These are phyloP conservation scores for Belgica antarctica DNA, from an alignment of 2,888 invertebrate species.

Conservation along the genomic window DNA sequence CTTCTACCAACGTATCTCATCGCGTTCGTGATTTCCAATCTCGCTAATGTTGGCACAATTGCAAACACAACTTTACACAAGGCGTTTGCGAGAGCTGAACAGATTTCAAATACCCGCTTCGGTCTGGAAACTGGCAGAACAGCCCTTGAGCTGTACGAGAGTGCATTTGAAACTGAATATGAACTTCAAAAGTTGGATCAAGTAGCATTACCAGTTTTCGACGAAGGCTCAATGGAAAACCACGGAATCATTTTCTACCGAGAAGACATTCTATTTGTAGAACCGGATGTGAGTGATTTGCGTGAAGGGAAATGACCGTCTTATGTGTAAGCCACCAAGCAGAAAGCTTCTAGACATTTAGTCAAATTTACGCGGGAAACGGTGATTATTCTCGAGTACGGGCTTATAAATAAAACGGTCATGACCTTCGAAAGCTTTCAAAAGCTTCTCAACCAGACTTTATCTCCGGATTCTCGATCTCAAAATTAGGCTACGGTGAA, in stretches of 20 bases:
- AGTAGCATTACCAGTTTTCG: slow-evolving; percentile 81
- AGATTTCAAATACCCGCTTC: slow-evolving; percentile 16
- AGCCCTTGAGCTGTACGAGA: slow-evolving; percentile 8
- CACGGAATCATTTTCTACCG: slow-evolving; percentile 85
- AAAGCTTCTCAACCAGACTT: slow-evolving; percentile 2
- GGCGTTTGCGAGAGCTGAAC: not conserved
- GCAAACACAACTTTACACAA: not conserved
- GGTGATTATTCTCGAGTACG: no score
- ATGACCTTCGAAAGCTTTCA: no score
- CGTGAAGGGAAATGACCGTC: no score
- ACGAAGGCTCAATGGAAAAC: slow-evolving; percentile 83
- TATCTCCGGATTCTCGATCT: no score
- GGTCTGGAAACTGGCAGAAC: slow-evolving; percentile 4
- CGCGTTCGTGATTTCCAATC: slow-evolving; percentile 30
- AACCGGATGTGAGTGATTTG: not conserved
- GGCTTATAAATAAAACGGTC: no score
- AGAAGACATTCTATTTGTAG: slow-evolving; percentile 55
- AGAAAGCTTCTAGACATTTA: no score
- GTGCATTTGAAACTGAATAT: slow-evolving; percentile 66
- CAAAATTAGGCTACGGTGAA: slow-evolving; percentile 17
- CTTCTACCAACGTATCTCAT: slow-evolving; percentile 21
- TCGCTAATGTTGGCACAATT: not conserved
- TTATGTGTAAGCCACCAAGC: no score
- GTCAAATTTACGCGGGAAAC: no score
- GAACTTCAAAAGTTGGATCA: slow-evolving; percentile 81